Evolutionary conservation across 2,797 vertebrate genomes (phyloP).

Genomic region (Enteromius viviparus): DNA sequence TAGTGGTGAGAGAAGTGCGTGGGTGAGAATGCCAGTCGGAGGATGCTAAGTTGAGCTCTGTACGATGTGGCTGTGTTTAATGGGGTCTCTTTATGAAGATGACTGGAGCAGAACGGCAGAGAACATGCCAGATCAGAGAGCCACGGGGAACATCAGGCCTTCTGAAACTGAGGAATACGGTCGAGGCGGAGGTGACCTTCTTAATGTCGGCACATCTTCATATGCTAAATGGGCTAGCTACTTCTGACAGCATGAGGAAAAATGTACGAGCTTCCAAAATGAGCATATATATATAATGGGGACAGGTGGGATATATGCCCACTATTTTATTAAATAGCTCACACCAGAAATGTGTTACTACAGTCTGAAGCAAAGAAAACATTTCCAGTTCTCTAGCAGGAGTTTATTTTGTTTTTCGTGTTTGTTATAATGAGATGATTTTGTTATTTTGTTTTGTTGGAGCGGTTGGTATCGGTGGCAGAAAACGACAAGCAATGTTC

Average conservation of each 20-base stretch:
- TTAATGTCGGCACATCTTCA: constrained; percentile 11
- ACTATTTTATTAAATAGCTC: background rate
- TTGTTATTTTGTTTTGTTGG: constrained; percentile 1
- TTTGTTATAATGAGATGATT: background rate
- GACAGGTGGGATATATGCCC: background rate
- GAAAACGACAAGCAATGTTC: background rate
- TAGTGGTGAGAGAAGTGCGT: constrained; percentile 7
- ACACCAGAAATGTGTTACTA: background rate
- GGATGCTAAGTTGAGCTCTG: constrained; percentile 9
- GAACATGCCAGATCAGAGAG: constrained; percentile 16
- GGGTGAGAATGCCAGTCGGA: constrained; percentile 29
- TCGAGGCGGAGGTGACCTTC: constrained; percentile 6
- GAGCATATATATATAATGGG: background rate
- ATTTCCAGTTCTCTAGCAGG: background rate
- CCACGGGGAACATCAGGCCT: constrained; percentile 8
- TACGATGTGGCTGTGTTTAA: constrained; percentile 23
- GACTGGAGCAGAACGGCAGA: constrained; percentile 28
- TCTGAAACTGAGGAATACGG: background rate
- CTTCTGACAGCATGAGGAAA: constrained; percentile 6
- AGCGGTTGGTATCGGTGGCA: background rate
- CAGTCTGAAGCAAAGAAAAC: background rate
- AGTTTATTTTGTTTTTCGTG: constrained; percentile 1
- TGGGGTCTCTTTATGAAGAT: constrained; percentile 43
- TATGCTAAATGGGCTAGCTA: background rate
- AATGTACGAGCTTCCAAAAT: background rate